Evolutionary conservation across 2,888 invertebrate genomes (phyloP), one percentile per base, ranked within the genome.

Genomic region (Temnothorax ravouxi): DNA sequence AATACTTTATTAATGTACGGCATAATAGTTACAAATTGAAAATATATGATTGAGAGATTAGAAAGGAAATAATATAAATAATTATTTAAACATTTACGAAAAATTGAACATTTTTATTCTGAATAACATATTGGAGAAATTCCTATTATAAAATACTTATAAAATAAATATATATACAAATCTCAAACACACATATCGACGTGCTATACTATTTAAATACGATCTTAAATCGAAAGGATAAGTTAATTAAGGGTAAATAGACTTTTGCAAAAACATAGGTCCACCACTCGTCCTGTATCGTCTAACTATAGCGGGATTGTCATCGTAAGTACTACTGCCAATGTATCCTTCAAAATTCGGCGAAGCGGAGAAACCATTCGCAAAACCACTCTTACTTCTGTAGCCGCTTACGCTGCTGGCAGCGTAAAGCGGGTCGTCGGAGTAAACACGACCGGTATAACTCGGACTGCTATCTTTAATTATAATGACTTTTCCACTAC

Each of bases 401-500:
- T 93, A 92, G 79, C 90, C 84, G 13, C 88, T 29, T 29, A 29
- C 87, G 47, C 84, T 83, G 18, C 83, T 52, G 4, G 77, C 83
- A 8, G 85, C 80, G 85, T 92, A 90, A 18, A 86, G 81, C 0
- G 83, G 61, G 25, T 83, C 87, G 4, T 81, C 62, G 9, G 82
- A n/a, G 41, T 90, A 88, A 64, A 86, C 61, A 11, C 88, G 87
- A 61, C 88, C 75, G 4, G 25, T 13, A 18, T 89, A 89, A 66
- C 81, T 86, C 2, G 88, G 89, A 13, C 87, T 88, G 69, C 74
- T 84, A 38, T 93, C 91, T 76, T 94, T 94, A 21, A 93, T 87
- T 44, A 91, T 54, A 25, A 92, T 86, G 6, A 92, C 85, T 84
- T 93, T 93, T 11, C 91, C 91, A 21, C 87, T 84, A 29, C 89